Evolutionary conservation across 1,140 invertebrate species (phyloP), one percentile per base, ranked within the genome.

Genomic region (Telenomus remus): DNA sequence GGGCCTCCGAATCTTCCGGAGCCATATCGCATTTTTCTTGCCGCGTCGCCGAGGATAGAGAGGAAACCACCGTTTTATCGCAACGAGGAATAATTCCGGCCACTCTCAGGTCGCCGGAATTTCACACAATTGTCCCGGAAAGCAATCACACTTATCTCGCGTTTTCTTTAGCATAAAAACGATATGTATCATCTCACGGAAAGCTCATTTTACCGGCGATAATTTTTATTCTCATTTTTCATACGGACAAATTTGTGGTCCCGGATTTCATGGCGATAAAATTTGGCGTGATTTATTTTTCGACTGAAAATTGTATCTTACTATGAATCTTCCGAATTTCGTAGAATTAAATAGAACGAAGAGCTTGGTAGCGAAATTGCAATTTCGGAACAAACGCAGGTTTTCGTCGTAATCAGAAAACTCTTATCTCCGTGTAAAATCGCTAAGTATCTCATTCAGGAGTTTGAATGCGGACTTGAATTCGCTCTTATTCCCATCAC

Each of bases 61-160:
- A 73, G 70, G 71, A 79, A 79, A 79, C 66, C 77, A 61, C 71
- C 72, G 68, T 68, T 79, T 79, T 79, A 75, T 79, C 72, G 63
- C 72, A 53, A 65, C 65, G 55, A 16, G 60, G 68, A 69, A 75
- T 75, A 68, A 79, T 78, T 74, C 65, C 57, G 68, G 63, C 68
- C 35, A 68, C 66, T 66, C 60, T 59, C 60, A 65, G 66, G 55
- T 71, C 47, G 33, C 63, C 74, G 74, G 74, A 71, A 76, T 76
- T 76, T 53, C 69, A 46, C 64, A 77, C 65, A 70, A 77, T 72
- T 72, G 54, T 72, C 64, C n/a, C 68, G 75, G 63, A 77, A 77
- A 61, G 75, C 69, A 72, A 77, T 77, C 75, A 64, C 59, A 77
- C 75, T 76, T 76, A 76, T 71, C 74, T 76, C 74, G 68, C 57